These are phyloP conservation scores for Seira sanloemensis DNA, from an alignment of 2,888 invertebrate genomes.

Conservation along the genomic window DNA sequence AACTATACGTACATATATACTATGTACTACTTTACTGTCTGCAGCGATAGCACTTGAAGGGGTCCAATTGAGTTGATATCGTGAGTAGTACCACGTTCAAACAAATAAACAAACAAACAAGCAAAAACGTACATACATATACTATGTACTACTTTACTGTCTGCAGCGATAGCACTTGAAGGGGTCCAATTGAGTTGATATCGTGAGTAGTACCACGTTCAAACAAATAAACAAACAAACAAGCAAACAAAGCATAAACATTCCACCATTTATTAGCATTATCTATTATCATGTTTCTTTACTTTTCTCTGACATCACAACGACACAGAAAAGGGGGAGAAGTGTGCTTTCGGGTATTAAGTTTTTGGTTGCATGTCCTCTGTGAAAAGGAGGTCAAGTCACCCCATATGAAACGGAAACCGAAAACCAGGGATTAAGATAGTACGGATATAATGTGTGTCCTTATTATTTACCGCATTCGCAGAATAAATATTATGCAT, in stretches of 20 bases:
- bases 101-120: neutral
- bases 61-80: neutral
- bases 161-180: neutral
- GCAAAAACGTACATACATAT: too few relatives aligned
- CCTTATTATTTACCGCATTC: too few relatives aligned
- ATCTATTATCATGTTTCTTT: neutral
- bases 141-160: too few relatives aligned
- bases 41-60: neutral
- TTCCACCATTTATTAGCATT: neutral
- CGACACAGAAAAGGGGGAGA: too few relatives aligned
- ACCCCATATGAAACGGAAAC: neutral
- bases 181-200: neutral
- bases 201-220: neutral
- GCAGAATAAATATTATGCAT: too few relatives aligned
- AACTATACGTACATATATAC: too few relatives aligned
- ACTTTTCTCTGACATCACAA: too few relatives aligned
- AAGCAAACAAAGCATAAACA: neutral
- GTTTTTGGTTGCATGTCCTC: neutral
- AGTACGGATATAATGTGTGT: too few relatives aligned
- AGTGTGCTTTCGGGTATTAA: neutral
- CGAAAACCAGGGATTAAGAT: too few relatives aligned
- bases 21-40: too few relatives aligned
- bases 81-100: neutral
- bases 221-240: neutral
- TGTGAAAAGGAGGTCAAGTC: neutral